Base-by-base conservation (phyloP, 1,140 invertebrate species). In the Megalonaias nervosa region DNA sequence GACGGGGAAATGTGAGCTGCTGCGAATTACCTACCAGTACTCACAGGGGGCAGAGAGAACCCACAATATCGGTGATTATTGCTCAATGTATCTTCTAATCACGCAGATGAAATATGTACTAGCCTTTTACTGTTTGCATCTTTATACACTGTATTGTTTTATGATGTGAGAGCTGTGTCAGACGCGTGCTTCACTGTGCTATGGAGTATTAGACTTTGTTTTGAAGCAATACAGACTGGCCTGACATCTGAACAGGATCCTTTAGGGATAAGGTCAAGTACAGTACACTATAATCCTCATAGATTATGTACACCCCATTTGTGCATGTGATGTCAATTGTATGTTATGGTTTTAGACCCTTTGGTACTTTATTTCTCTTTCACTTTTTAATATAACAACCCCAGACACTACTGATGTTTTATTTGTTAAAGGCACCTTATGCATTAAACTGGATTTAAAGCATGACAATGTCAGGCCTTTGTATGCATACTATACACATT, bases 11-110 rank as follows among this genome's bases (percentile, higher is more conserved):
- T 98, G 96, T 90, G 97, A 98, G 91, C 90, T 98, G 5, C 96
- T 98, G 89, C 93, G 97, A 84, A 96, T 98, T 74, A 97, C 96
- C 87, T 98, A 97, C 89, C 95, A 95, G 13, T 94, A 96, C 81
- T 92, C 92, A 26, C 89, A 92, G 21, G 96, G 97, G 9, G 94
- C 95, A 67, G 88, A 92, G 31, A 92, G 96, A 78, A 93, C 94
- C 0, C 91, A 93, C 65, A 93, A 92, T 77, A 94, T 97, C 17
- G 96, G 97, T 92, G 75, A 69, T 59, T 61, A 26, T 13, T 16
- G 9, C 1, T 26, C 17, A 31, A 4, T 26, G 61, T 21, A n/a
- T 19, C 38, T 17, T 72, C 17, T 71, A 23, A 14, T 48, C 17
- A 61, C 23, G 19, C 56, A 11, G 26, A 13, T 71, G 6, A 9